A percentile compares a stretch with the other conserved stretches of the same genome.
Evolutionary conservation across 2,113 vertebrate species (phyloP).

Genomic region (Fulmarus glacialis): DNA sequence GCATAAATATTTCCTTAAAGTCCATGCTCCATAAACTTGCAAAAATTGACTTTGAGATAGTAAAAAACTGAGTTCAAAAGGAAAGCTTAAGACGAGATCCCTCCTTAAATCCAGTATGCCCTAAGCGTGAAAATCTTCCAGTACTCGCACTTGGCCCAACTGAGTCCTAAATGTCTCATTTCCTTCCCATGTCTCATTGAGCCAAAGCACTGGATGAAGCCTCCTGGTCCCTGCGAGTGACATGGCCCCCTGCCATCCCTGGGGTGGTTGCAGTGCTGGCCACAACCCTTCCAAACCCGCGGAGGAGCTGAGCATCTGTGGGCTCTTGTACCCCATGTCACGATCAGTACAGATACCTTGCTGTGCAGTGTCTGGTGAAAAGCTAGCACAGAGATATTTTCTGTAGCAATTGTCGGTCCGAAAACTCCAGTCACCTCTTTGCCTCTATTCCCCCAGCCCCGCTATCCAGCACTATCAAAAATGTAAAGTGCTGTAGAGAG

Average conservation of each 20-base stretch:
- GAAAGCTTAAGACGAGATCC: neutral
- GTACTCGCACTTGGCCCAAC: neutral
- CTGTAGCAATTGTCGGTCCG: neutral
- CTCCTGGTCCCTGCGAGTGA: neutral
- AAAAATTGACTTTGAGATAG: neutral
- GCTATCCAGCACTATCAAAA: neutral
- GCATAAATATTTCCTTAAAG: neutral
- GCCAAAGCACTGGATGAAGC: neutral
- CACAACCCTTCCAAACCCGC: rapidly evolving
- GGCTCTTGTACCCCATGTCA: neutral
- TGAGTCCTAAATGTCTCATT: neutral
- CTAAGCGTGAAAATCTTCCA: neutral
- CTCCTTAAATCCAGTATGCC: neutral
- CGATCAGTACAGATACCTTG: neutral
- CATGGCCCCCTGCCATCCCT: rapidly evolving
- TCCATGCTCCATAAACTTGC: neutral
- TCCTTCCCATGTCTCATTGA: neutral
- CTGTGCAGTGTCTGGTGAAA: neutral
- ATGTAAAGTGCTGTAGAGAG: neutral
- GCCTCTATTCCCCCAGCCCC: neutral
- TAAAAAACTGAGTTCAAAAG: neutral
- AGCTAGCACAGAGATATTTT: neutral
- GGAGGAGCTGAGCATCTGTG: neutral
- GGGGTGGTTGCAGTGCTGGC: neutral
- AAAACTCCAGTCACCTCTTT: neutral